Percentiles rank a stretch among this genome's conserved stretches.
These are phyloP conservation scores for Diploptera punctata DNA, from an alignment of 2,888 invertebrate species.

Conservation along the genomic window DNA sequence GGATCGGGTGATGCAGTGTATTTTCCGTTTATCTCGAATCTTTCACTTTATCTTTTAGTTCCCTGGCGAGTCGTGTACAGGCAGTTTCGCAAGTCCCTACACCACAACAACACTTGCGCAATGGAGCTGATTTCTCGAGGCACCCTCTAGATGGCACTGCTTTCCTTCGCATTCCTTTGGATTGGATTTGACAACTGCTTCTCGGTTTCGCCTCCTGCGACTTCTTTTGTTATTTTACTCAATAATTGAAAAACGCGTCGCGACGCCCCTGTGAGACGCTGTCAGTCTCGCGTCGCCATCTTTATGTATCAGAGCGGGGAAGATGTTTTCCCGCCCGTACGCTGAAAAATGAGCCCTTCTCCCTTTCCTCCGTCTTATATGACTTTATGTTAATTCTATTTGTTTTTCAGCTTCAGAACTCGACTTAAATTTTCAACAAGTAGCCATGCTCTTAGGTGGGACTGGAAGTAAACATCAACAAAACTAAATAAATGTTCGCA, in stretches of 20 bases:
- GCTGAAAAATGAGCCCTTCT: neutral
- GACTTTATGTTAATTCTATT: too few species aligned
- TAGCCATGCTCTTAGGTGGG: too few species aligned
- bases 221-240: slow-evolving; percentile 41
- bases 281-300: neutral
- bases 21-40: slow-evolving; percentile 34
- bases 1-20: slow-evolving; percentile 10
- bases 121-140: too few species aligned
- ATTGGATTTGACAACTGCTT: slow-evolving; percentile 30
- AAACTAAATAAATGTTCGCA: too few species aligned
- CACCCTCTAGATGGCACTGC: neutral
- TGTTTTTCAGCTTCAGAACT: too few species aligned
- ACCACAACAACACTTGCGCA: too few species aligned
- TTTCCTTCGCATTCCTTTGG: slow-evolving; percentile 3
- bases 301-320: too few species aligned
- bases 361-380: too few species aligned
- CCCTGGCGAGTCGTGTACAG: neutral
- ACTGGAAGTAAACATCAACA: too few species aligned
- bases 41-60: slow-evolving; percentile 22
- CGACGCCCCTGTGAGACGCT: slow-evolving; percentile 31
- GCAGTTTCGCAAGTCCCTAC: too few species aligned
- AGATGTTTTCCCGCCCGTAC: neutral
- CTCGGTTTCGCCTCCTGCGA: slow-evolving; percentile 26
- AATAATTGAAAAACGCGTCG: slow-evolving; percentile 44
- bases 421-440: too few species aligned